Evolutionary conservation across 1,140 invertebrate species (phyloP).

Genomic region (Dreissena polymorpha): DNA sequence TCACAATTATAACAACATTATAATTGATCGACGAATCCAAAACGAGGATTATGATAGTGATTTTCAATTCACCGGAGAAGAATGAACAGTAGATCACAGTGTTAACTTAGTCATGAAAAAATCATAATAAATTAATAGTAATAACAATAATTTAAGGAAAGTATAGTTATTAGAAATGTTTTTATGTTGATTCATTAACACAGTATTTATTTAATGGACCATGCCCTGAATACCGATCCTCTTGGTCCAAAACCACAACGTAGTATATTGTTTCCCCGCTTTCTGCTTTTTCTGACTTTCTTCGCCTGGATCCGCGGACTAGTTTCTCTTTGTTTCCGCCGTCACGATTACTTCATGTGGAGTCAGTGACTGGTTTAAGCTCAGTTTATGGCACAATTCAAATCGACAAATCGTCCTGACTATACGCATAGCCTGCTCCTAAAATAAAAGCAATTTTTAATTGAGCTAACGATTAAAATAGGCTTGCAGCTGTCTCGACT

Average conservation of each 20-base stretch:
- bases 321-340: conserved; percentile 69
- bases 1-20: no score
- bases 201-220: not conserved
- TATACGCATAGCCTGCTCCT: conserved; percentile 99
- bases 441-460: conserved; percentile 57
- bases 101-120: no score
- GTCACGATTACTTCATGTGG: conserved; percentile 26
- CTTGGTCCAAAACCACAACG: not conserved
- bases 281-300: conserved; percentile 12
- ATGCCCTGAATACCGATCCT: not conserved
- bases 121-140: no score
- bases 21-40: no score
- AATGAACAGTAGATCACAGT: no score
- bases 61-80: no score
- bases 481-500: no score
- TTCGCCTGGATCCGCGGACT: conserved; percentile 59
- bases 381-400: conserved; percentile 97
- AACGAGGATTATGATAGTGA: no score
- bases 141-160: no score
- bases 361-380: conserved; percentile 40
- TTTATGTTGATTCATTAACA: no score
- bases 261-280: not conserved
- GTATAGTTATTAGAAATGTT: no score
- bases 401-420: conserved; percentile 99
- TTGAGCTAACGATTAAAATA: no score